These are phyloP conservation scores for Exocentrus adspersus DNA, from an alignment of 2,888 invertebrate species.

Conservation along the genomic window DNA sequence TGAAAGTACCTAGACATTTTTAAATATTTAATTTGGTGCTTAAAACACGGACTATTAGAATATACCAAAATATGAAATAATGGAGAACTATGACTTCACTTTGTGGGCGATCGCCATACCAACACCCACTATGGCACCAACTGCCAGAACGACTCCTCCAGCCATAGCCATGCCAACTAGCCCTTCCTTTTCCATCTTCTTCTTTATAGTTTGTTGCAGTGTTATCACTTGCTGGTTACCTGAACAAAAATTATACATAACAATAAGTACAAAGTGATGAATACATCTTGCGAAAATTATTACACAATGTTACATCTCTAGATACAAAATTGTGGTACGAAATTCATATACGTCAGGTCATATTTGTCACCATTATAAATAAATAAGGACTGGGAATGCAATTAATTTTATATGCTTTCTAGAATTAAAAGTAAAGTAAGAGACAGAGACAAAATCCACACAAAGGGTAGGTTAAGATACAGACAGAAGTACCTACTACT, in stretches of 20 bases:
- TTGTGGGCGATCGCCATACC: slow-evolving; percentile 77
- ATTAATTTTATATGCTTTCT: too few species aligned
- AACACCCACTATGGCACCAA: slow-evolving; percentile 84
- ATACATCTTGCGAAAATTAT: too few species aligned
- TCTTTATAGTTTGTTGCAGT: slow-evolving; percentile 84
- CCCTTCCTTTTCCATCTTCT: slow-evolving; percentile 92
- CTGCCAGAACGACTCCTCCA: slow-evolving; percentile 85
- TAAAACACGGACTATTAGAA: slow-evolving; percentile 30
- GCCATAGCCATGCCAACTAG: slow-evolving; percentile 89
- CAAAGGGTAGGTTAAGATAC: not conserved
- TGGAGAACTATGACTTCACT: slow-evolving; percentile 48
- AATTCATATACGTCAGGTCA: too few species aligned
- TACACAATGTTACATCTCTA: too few species aligned
- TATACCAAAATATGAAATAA: slow-evolving; percentile 21
- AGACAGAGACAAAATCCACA: not conserved
- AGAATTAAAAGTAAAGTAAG: too few species aligned
- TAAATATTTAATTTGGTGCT: slow-evolving; percentile 24
- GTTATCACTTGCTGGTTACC: slow-evolving; percentile 81
- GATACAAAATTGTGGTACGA: too few species aligned
- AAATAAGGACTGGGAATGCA: too few species aligned
- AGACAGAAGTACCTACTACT: slow-evolving; percentile 1
- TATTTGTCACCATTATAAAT: too few species aligned
- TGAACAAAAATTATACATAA: slow-evolving; percentile 39
- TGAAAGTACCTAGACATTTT: slow-evolving; percentile 16
- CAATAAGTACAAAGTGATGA: too few species aligned